Evolutionary conservation across 2,113 vertebrate species (phyloP), one percentile per base, ranked within the genome.

Genomic region (Athene noctua): DNA sequence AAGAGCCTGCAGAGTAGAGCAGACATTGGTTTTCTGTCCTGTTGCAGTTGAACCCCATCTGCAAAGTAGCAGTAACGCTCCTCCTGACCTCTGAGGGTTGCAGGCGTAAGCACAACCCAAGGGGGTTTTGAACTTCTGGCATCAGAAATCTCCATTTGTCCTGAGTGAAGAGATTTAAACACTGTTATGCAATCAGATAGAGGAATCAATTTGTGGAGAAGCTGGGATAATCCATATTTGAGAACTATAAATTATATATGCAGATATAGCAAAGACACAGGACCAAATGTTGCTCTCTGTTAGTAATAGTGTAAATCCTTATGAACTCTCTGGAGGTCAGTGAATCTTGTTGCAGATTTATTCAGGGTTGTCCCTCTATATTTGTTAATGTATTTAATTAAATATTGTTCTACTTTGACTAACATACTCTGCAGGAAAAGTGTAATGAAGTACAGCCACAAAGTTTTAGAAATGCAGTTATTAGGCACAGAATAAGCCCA

Each of bases 11-110:
- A 36, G 42, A 63, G 52, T 10, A 4, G 18, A 62, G 46, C 22
- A 66, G 30, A 44, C 1, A 3, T 7, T 1, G 2, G 4, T 42
- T 92, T 82, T 67, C 62, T 46, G 44, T 34, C 44, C 40, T 2
- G 1, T 6, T 7, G 9, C n/a, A 40, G 49, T 25, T 12, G 19
- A 71, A 79, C 8, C 1, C 0, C 2, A 3, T 5, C 23, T 77
- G 19, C 2, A 4, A 84, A 79, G 21, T 0, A 1, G 10, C 4
- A 15, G 17, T 20, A 46, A 8, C 5, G 2, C 3, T 49, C 8
- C 25, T 32, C 23, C 13, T 3, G 5, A 8, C 11, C 51, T 40
- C 81, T 16, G 25, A 88, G 61, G 47, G 23, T 8, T 61, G 11
- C 15, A 38, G 22, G 18, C 44, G 6, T 23, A 14, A 80, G 32